Evolutionary conservation across 2,797 vertebrate species (phyloP), one percentile per base, ranked within the genome.

Genomic region (Parotocinclus haroldoi): DNA sequence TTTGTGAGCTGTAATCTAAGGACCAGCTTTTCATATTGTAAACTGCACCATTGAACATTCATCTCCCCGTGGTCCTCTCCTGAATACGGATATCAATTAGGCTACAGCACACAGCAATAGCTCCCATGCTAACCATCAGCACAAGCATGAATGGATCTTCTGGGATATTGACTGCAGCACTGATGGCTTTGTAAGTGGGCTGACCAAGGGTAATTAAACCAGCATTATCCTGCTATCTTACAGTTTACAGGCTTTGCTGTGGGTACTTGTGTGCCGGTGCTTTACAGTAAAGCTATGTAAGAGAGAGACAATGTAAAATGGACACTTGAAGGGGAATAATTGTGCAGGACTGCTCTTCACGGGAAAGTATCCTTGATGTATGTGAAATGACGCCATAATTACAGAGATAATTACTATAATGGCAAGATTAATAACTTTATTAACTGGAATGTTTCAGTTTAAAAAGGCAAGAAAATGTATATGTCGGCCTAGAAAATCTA

Each of bases 51-150:
- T 88, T 91, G 91, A 91, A 89, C 89, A 78, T 87, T 81, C 78
- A 82, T 88, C 88, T 90, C 86, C 88, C 86, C 84, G 83, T 88
- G 89, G 87, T 86, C 89, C 86, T 86, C 85, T 87, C 86, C 86
- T 89, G 90, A 91, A 90, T 90, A 91, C 89, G 89, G 90, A 90
- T 89, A 90, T 90, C 88, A 91, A 91, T 91, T 91, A 91, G 88
- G 88, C 86, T 89, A 85, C 89, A 91, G 86, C 86, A 87, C 87
- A 87, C 82, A 79, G 84, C 86, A 89, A 90, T 76, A 83, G 86
- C 89, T 90, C 90, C 89, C 89, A 91, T 88, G 90, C 89, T 89
- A 92, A 90, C 88, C 86, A 90, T 91, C 88, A 90, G 86, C 84
- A 79, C 71, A 82, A 86, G 87, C 87, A 81, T 75, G 86, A 91